Base-by-base conservation (phyloP, 2,888 invertebrate genomes). In the Stenotaenia linearis region DNA sequence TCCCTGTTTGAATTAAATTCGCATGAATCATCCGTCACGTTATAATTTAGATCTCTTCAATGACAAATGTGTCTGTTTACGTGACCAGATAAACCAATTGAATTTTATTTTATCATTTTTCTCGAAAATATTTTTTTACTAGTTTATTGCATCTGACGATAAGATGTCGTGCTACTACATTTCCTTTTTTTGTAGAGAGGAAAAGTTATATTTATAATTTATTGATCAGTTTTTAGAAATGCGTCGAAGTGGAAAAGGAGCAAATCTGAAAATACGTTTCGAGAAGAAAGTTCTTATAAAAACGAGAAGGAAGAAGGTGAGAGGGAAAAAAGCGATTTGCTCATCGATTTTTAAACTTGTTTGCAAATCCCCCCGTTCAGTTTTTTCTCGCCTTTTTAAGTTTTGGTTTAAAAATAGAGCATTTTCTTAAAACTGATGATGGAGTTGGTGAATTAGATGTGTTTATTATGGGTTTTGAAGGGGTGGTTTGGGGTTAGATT, bases 321-420 rank as follows among this genome's bases (percentile, higher is more conserved):
- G 56, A 56, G 61, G 15, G 61, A 23, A 61, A 61, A 61, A 61
- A 61, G 61, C 61, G 61, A 61, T 61, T 61, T 61, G 61, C 61
- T 61, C 61, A 61, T 61, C 61, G 61, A 61, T 61, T 61, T 61
- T 61, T 61, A 61, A 61, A 61, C 61, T 61, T 61, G 61, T 61
- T 25, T 61, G 25, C 61, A 61, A 61, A 61, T 61, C 61, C 25
- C n/a, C 45, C 61, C 15, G 61, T 61, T 61, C 61, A 61, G 61
- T 61, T 61, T n/a, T n/a, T 61, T 61, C 61, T 61, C 25, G 23
- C 61, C 25, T 15, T 61, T 25, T 61, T 45, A 45, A 23, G 9
- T 25, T 61, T 61, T 61, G 61, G 61, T 23, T n/a, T 25, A 25
- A 25, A 61, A 61, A 61, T 25, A 25, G 25, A 61, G 23, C 25